Base-by-base conservation (phyloP, 2,888 invertebrate genomes). In the Salticus scenicus region DNA sequence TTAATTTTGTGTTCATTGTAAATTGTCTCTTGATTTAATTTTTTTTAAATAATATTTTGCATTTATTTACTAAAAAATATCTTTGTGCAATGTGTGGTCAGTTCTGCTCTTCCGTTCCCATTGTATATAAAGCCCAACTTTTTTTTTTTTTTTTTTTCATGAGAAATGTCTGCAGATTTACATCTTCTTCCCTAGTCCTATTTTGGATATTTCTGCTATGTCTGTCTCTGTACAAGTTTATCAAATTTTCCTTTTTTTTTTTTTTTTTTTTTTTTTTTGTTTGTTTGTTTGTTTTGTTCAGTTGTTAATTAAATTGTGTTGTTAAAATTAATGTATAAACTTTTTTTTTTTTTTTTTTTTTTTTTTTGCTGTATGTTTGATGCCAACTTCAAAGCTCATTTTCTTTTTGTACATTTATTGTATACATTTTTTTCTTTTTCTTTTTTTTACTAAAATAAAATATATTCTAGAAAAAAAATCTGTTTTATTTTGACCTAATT, bases 351-450 rank as follows among this genome's bases (percentile, higher is more conserved):
- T n/a, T n/a, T n/a, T n/a, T n/a, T n/a, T n/a, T n/a, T n/a, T n/a
- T n/a, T 57, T 57, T 67, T 42, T 75, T 67, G 47, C 77, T 37
- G 47, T 72, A 47, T 64, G 70, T 74, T 41, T 64, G 78, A 79
- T 85, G 84, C 84, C 84, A 85, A 85, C 67, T 78, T 79, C 74
- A 70, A 85, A 85, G 84, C 84, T 85, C 84, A 85, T 79, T 67
- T 84, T 75, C 10, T 67, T 84, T 75, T 83, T 85, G 84, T 78
- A 85, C 79, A 85, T 85, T 85, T 79, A 85, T 27, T 85, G 84
- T 85, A 85, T 79, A 85, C 83, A 84, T 37, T 76, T 84, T 84
- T n/a, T n/a, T n/a, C n/a, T n/a, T n/a, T n/a, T n/a, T n/a, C n/a
- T n/a, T n/a, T n/a, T n/a, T 76, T 76, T 66, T 77, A 77, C 67